These are phyloP conservation scores for Malurus elegans DNA, from an alignment of 2,113 vertebrate genomes.

Conservation along the genomic window DNA sequence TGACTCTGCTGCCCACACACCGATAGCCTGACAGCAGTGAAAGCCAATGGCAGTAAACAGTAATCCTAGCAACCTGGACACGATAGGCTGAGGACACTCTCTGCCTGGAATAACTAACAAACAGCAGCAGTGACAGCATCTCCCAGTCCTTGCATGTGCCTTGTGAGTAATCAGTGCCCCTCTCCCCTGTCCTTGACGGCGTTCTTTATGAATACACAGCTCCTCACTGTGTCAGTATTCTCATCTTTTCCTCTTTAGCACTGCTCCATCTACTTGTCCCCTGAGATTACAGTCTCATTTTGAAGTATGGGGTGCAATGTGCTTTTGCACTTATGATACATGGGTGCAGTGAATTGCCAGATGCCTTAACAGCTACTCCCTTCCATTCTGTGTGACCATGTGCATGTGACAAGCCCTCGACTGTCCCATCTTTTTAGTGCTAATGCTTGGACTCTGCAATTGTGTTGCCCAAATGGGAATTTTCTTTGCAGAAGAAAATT, in stretches of 20 bases:
- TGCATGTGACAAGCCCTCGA: fast-evolving
- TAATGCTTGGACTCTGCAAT: not conserved
- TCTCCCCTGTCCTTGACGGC: not conserved
- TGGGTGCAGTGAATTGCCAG: no score
- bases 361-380: not conserved
- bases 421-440: not conserved
- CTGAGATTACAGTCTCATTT: not conserved
- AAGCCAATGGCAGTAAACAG: not conserved
- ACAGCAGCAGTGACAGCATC: not conserved
- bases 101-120: not conserved
- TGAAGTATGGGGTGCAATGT: not conserved
- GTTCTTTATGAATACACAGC: not conserved
- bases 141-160: not conserved
- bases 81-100: fast-evolving
- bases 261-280: not conserved
- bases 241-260: not conserved
- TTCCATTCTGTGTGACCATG: fast-evolving
- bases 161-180: not conserved
- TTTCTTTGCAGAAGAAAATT: not conserved
- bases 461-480: not conserved
- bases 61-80: not conserved
- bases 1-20: conserved; percentile 9
- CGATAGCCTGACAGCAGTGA: not conserved
- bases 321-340: not conserved
- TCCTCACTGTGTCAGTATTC: not conserved